Evolutionary conservation across 2,113 vertebrate genomes (phyloP).

Genomic region (Cheilinus undulatus): DNA sequence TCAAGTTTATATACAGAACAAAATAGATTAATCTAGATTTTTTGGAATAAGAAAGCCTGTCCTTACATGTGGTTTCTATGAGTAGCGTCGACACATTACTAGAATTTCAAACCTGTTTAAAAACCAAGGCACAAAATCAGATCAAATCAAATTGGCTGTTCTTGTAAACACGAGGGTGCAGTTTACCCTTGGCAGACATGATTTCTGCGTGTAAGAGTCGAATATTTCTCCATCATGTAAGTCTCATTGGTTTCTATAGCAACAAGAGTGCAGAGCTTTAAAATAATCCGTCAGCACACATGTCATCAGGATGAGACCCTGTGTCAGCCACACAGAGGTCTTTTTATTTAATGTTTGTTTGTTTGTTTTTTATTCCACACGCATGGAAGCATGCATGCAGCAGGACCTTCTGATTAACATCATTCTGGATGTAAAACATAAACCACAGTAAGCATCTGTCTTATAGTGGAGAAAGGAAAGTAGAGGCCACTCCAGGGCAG

Average conservation of each 20-base stretch:
- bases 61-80: too few species aligned
- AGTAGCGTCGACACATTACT: too few species aligned
- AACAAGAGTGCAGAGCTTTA: conserved; percentile 2
- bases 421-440: background rate
- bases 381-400: background rate
- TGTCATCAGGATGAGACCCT: background rate
- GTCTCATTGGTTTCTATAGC: background rate
- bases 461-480: conserved; percentile 10
- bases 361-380: background rate
- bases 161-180: background rate
- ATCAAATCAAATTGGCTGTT: too few species aligned
- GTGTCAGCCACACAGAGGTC: background rate
- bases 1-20: background rate
- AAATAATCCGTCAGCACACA: background rate
- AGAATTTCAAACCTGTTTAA: too few species aligned
- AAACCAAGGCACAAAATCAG: too few species aligned
- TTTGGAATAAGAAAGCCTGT: too few species aligned
- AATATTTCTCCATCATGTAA: background rate
- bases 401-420: conserved; percentile 11
- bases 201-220: conserved; percentile 2
- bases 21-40: too few species aligned
- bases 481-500: conserved; percentile 14
- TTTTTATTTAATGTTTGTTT: background rate
- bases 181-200: background rate
- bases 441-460: conserved; percentile 34